Conservation (phyloP, 1,140 invertebrate genomes). For the Zaprionus ornatus region DNA sequence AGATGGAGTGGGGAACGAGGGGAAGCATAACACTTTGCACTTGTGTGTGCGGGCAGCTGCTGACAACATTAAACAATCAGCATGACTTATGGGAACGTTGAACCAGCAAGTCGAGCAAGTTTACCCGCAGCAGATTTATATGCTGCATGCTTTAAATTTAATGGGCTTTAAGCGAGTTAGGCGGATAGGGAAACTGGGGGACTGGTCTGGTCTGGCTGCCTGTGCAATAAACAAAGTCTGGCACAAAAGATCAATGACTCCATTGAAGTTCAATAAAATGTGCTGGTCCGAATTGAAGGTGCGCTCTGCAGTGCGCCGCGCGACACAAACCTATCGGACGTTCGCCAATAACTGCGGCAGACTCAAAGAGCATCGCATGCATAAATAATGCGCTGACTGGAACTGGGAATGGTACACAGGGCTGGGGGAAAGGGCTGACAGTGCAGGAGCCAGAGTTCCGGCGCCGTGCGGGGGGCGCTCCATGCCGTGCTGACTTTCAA, state of each 20-base stretch:
- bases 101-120: constrained; percentile 37
- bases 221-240: constrained; percentile 67
- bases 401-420: background rate
- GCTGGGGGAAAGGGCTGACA: background rate
- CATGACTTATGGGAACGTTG: constrained; percentile 68
- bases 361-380: constrained; percentile 80
- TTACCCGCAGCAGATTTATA: constrained; percentile 44
- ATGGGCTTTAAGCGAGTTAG: constrained; percentile 47
- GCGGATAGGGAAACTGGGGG: background rate
- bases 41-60: constrained; percentile 50
- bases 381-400: constrained; percentile 72
- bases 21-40: constrained; percentile 12
- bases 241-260: constrained; percentile 72
- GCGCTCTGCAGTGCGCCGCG: constrained; percentile 5
- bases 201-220: background rate
- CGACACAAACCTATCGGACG: no score
- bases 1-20: background rate
- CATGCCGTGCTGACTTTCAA: constrained; percentile 35
- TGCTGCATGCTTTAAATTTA: constrained; percentile 48
- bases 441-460: constrained; percentile 3
- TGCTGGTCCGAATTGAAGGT: constrained; percentile 52
- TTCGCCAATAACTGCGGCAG: constrained; percentile 73
- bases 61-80: constrained; percentile 77
- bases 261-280: constrained; percentile 77
- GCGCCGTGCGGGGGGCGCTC: background rate